A percentile compares a stretch with the other conserved stretches of the same genome.
phyloP scores from a whole-genome alignment of 2,113 vertebrate genomes.

The Takifugu flavidus region DNA sequence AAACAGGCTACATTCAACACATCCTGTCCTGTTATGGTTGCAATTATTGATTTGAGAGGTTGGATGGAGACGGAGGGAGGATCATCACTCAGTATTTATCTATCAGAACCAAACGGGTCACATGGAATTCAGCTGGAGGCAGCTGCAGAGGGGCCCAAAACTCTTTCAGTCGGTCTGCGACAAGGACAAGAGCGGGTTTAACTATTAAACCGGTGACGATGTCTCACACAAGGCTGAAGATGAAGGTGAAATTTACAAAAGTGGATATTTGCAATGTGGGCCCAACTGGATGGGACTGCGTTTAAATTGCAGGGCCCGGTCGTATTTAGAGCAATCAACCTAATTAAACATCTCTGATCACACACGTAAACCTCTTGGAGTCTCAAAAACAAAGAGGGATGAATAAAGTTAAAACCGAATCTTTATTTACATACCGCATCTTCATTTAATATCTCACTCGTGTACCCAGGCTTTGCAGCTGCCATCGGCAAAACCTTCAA shows the following conservation, averaged over 20 bases:
- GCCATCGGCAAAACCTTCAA: constrained; percentile 3
- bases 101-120: constrained; percentile 5
- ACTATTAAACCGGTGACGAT: neutral
- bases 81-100: neutral
- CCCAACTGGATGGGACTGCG: too few relatives aligned
- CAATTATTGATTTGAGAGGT: neutral
- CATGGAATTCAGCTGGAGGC: neutral
- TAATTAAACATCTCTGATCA: neutral
- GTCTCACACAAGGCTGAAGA: neutral
- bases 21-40: neutral
- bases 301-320: neutral
- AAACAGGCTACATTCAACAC: constrained; percentile 3
- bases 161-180: too few relatives aligned
- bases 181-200: too few relatives aligned
- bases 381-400: neutral
- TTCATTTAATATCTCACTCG: neutral
- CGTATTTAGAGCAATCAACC: neutral
- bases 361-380: neutral
- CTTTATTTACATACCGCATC: constrained; percentile 5
- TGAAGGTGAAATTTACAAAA: neutral
- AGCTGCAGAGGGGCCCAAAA: neutral
- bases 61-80: neutral
- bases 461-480: constrained; percentile 3
- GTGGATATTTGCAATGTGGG: too few relatives aligned
- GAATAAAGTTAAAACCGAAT: neutral